phyloP scores from a whole-genome alignment of 2,888 invertebrate species.

The Stenodema calcarata region DNA sequence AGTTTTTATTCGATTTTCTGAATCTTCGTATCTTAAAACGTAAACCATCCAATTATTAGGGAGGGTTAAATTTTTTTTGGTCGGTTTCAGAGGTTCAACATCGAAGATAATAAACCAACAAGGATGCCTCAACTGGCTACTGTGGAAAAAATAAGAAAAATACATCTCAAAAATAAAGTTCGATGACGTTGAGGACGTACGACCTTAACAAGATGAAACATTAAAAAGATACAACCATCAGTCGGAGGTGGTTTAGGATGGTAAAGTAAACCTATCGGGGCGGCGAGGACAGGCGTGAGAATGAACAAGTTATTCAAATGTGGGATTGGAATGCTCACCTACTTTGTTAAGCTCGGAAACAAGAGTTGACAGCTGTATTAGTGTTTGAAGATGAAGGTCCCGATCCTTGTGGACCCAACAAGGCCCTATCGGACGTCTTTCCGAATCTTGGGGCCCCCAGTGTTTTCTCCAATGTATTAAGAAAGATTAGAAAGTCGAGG shows the following conservation, averaged over 20 bases:
- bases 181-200: neutral
- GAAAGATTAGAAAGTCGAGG: conserved; percentile 21
- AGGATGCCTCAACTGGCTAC: no score
- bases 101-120: no score
- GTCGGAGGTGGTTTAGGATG: neutral
- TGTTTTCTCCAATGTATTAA: neutral
- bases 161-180: no score
- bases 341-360: conserved; percentile 40
- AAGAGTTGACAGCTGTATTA: conserved; percentile 47
- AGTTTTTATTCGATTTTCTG: no score
- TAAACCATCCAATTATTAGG: no score
- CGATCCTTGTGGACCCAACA: conserved; percentile 23
- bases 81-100: no score
- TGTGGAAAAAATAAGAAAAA: no score
- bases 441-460: neutral
- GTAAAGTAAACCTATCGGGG: conserved; percentile 38
- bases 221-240: conserved; percentile 11
- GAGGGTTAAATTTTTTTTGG: no score
- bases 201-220: conserved; percentile 27
- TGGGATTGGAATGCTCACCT: conserved; percentile 43
- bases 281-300: conserved; percentile 46
- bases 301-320: conserved; percentile 48
- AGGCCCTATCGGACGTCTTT: neutral
- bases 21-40: no score
- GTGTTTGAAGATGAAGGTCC: conserved; percentile 18